Percentiles rank a stretch among this genome's conserved stretches.
phyloP scores from a whole-genome alignment of 2,797 vertebrate genomes.

The Todus mexicanus region DNA sequence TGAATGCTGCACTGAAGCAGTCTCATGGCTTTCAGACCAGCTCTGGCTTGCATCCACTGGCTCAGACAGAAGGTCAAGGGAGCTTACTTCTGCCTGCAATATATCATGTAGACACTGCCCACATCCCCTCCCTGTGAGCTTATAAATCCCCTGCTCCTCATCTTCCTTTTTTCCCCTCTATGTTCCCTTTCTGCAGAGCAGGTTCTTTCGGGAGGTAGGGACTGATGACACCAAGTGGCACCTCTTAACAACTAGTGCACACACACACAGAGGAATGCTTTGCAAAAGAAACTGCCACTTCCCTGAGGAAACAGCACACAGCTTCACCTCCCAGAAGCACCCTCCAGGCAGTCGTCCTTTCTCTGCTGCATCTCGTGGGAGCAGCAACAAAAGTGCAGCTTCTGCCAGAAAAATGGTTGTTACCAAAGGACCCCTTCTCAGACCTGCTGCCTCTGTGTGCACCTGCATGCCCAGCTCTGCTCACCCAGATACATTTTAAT shows the following conservation, averaged over 20 bases:
- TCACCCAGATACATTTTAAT: slow-evolving; percentile 23
- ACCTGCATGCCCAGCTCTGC: neutral
- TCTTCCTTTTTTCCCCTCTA: neutral
- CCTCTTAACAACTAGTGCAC: fast-evolving
- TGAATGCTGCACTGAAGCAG: neutral
- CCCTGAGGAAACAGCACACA: neutral
- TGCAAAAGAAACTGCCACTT: neutral
- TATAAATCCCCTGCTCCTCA: neutral
- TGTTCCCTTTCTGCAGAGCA: neutral
- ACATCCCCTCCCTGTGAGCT: neutral
- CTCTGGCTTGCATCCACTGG: fast-evolving
- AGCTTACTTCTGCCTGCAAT: neutral
- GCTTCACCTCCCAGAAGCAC: neutral
- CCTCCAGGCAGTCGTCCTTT: neutral
- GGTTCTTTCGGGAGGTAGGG: neutral
- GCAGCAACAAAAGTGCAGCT: neutral
- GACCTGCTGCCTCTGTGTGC: neutral
- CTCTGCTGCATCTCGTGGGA: neutral
- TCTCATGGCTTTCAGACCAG: neutral
- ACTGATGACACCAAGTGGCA: neutral
- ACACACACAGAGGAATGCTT: neutral
- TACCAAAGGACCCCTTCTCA: neutral
- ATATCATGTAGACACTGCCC: neutral
- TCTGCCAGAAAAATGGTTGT: neutral
- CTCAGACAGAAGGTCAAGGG: neutral